Base-by-base conservation (phyloP, 1,140 invertebrate species). In the Aleiodes sp. region DNA sequence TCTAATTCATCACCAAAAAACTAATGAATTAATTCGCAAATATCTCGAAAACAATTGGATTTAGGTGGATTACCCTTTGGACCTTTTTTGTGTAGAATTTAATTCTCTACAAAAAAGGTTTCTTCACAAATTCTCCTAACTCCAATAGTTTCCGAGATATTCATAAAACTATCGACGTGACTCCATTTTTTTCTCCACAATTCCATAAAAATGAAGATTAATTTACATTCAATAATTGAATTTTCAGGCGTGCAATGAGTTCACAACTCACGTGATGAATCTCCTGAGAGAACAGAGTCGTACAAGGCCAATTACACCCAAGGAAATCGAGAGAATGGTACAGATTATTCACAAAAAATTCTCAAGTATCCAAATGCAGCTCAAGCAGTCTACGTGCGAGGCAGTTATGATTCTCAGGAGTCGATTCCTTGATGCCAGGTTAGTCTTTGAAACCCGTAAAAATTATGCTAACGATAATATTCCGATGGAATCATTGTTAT, bases 311-410 rank as follows among this genome's bases (percentile, higher is more conserved):
- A 98, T 98, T 77, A 96, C 96, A 19, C 94, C 94, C 24, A 89
- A 90, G 83, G 98, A 99, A 89, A 99, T 99, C 76, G 97, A 99
- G 83, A 91, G 98, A 78, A 99, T 99, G 98, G 98, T 99, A 24
- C 95, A 96, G 87, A 99, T 99, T 76, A 99, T 99, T 75, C 96
- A 99, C 84, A 98, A 98, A 89, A 99, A 99, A 86, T 99, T 99
- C 90, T 98, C 96, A 75, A 98, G 97, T 70, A 99, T 99, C 80
- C 98, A 99, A 88, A 98, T 99, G 93, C 98, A 99, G 87, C 87
- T 99, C 74, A 99, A 99, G 87, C 98, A 99, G 87, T 98, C 96
- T 71, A 99, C 98, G 12, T 99, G 98, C 84, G 98, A 99, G 86
- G 98, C 98, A n/a, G 98, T 99, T 61, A 99, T 99, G 98, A 99